Conservation (phyloP, 1,140 invertebrate species). For the Tetragonula clypearis region DNA sequence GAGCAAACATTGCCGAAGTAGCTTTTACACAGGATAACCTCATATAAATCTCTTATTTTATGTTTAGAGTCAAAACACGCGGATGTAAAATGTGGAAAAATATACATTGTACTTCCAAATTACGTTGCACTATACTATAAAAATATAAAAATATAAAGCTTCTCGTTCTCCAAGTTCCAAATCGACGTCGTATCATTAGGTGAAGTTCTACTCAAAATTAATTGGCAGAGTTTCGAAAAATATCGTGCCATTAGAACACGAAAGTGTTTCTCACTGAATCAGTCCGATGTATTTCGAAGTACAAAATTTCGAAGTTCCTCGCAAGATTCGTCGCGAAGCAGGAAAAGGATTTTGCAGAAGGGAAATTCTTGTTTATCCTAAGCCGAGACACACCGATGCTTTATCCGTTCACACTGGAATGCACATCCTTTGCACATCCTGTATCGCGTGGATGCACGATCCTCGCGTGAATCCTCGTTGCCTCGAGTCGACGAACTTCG, state of each 20-base stretch:
- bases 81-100: too few species aligned
- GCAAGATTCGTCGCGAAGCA: background rate
- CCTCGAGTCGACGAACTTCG: constrained; percentile 3
- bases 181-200: background rate
- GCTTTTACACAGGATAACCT: too few species aligned
- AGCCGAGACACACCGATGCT: background rate
- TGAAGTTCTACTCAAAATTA: background rate
- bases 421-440: background rate
- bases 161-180: background rate
- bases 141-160: background rate
- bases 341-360: background rate
- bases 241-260: background rate
- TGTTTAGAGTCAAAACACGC: too few species aligned
- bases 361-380: constrained; percentile 2
- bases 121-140: too few species aligned
- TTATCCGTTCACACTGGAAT: constrained; percentile 14
- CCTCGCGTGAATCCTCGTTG: constrained; percentile 6
- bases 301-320: background rate
- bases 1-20: too few species aligned
- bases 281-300: background rate
- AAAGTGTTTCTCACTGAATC: background rate
- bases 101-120: too few species aligned
- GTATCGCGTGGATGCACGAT: background rate
- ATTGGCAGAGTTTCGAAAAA: background rate
- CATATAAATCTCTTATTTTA: too few species aligned